Percentiles rank a stretch among this genome's conserved stretches.
phyloP scores from a whole-genome alignment of 2,113 vertebrate species.

The Hippocampus comes region DNA sequence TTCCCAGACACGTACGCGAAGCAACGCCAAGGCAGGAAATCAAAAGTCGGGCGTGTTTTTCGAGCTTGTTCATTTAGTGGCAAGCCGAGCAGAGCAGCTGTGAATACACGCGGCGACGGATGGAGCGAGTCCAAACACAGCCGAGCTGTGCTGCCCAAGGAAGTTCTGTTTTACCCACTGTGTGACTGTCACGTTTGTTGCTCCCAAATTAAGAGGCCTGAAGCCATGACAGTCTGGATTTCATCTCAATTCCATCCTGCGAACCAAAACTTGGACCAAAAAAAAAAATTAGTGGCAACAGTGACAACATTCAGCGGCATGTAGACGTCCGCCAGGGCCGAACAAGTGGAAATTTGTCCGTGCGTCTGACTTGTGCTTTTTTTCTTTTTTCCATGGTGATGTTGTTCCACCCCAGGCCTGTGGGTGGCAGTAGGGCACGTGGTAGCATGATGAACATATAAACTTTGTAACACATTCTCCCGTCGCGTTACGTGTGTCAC shows the following conservation, averaged over 20 bases:
- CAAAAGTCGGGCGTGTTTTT: slow-evolving; percentile 92
- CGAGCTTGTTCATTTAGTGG: slow-evolving; percentile 97
- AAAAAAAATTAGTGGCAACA: background rate
- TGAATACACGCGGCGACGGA: slow-evolving; percentile 92
- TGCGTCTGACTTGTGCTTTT: too few relatives aligned
- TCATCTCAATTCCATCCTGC: background rate
- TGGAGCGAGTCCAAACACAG: slow-evolving; percentile 76
- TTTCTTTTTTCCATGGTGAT: background rate
- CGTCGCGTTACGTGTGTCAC: too few relatives aligned
- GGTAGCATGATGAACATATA: too few relatives aligned
- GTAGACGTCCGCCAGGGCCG: background rate
- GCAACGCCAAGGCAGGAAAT: slow-evolving; percentile 83
- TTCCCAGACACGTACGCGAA: slow-evolving; percentile 88
- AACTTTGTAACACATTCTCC: too few relatives aligned
- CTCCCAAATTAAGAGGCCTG: background rate
- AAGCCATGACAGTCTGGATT: background rate
- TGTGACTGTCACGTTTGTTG: background rate
- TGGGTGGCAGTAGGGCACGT: background rate
- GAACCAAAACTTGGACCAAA: background rate
- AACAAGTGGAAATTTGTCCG: background rate
- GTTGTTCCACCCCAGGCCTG: background rate
- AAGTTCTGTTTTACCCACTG: background rate
- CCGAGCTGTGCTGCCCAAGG: slow-evolving; percentile 60
- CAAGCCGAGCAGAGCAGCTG: slow-evolving; percentile 88
- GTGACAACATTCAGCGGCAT: background rate